Conservation (phyloP, 2,888 invertebrate genomes). For the Suillia variegata region DNA sequence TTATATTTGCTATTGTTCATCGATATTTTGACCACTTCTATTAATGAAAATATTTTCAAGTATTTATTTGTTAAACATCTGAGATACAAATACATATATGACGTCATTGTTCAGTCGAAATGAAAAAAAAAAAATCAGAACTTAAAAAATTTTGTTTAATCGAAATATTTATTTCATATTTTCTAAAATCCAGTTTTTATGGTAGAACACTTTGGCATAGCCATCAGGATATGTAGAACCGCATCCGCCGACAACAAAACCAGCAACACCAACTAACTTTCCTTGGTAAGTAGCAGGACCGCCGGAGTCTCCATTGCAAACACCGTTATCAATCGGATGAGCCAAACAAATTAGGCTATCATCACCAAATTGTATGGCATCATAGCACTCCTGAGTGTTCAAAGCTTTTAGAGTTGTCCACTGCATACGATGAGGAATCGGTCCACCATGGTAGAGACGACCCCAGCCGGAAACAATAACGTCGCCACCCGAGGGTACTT, state of each 20-base stretch:
- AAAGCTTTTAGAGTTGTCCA: conserved; percentile 41
- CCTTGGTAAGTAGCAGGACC: conserved; percentile 51
- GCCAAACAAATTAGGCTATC: conserved; percentile 49
- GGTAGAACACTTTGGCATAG: conserved; percentile 44
- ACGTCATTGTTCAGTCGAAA: too few relatives aligned
- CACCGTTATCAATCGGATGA: conserved; percentile 39
- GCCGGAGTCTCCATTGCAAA: conserved; percentile 55
- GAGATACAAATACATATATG: too few relatives aligned
- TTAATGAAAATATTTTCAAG: too few relatives aligned
- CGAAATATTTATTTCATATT: conserved; percentile 12
- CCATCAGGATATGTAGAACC: conserved; percentile 50
- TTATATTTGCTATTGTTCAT: too few relatives aligned
- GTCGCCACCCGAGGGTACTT: conserved; percentile 35
- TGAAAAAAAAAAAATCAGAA: too few relatives aligned
- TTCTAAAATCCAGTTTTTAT: conserved; percentile 40
- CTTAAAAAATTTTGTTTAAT: too few relatives aligned
- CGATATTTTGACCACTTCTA: too few relatives aligned
- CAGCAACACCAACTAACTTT: conserved; percentile 50
- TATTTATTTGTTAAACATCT: too few relatives aligned
- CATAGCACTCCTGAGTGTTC: conserved; percentile 36
- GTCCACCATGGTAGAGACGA: conserved; percentile 30
- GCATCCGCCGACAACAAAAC: conserved; percentile 48
- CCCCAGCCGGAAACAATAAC: conserved; percentile 54
- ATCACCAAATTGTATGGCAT: conserved; percentile 30
- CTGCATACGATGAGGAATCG: conserved; percentile 39